These are phyloP conservation scores for Thymelicus lineola DNA, from an alignment of 2,888 invertebrate genomes.

Conservation along the genomic window DNA sequence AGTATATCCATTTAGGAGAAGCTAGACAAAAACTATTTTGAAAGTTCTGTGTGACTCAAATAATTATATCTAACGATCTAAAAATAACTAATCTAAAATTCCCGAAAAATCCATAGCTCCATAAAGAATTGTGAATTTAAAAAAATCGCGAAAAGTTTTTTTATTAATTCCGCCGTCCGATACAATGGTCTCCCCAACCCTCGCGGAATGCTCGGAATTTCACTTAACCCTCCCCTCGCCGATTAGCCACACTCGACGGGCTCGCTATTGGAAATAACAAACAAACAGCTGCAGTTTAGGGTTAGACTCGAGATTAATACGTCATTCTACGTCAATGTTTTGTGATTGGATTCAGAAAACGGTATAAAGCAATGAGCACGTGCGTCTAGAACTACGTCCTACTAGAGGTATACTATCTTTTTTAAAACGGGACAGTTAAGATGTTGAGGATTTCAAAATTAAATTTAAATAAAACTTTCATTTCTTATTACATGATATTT, in stretches of 20 bases:
- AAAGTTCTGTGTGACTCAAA: too few species aligned
- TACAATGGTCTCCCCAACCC: conserved; percentile 43
- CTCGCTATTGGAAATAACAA: conserved; percentile 36
- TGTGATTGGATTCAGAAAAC: conserved; percentile 4
- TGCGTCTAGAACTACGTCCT: not conserved
- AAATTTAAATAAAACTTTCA: too few species aligned
- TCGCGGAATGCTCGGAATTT: conserved; percentile 39
- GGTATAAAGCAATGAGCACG: not conserved
- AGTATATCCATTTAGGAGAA: too few species aligned
- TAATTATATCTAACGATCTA: too few species aligned
- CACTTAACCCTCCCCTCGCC: conserved; percentile 38
- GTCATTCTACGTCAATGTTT: conserved; percentile 6
- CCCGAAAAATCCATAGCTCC: not conserved
- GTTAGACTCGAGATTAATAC: conserved; percentile 29
- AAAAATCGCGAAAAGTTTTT: conserved; percentile 8
- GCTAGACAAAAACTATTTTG: too few species aligned
- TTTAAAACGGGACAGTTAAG: too few species aligned
- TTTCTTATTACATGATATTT: too few species aligned
- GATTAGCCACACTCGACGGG: conserved; percentile 40
- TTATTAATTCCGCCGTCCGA: conserved; percentile 22
- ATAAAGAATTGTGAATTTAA: not conserved
- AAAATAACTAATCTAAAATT: not conserved
- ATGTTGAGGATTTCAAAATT: too few species aligned
- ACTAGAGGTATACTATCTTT: too few species aligned
- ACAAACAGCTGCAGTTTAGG: conserved; percentile 38